Percentiles rank a stretch among this genome's conserved stretches.
These are phyloP conservation scores for Melanerpes aurifrons DNA, from an alignment of 2,113 vertebrate species.

Conservation along the genomic window DNA sequence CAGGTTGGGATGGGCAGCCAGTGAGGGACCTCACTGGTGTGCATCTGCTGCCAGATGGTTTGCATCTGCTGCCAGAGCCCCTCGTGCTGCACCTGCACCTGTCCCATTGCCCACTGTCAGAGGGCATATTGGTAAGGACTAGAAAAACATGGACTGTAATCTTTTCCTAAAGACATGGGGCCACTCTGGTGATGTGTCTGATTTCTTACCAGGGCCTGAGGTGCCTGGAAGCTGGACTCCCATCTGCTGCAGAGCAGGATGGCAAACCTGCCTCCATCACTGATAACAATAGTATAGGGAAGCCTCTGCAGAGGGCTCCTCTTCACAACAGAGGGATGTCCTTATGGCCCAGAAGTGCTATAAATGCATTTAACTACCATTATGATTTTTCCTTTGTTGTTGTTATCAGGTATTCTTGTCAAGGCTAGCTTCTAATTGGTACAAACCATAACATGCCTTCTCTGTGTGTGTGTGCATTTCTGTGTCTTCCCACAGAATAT, in stretches of 20 bases:
- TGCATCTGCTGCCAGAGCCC: background rate
- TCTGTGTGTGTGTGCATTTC: background rate
- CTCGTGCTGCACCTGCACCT: background rate
- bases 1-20: accelerated
- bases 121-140: background rate
- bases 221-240: background rate
- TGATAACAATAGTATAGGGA: background rate
- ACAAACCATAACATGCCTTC: background rate
- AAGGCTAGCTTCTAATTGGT: background rate
- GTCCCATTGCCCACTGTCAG: accelerated
- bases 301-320: background rate
- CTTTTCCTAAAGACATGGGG: background rate
- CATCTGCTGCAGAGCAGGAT: background rate
- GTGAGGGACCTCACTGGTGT: background rate
- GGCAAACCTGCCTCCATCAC: background rate
- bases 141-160: background rate
- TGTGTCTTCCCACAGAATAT: background rate
- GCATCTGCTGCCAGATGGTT: background rate
- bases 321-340: background rate
- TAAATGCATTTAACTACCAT: background rate
- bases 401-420: accelerated
- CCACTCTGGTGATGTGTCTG: background rate
- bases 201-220: background rate
- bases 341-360: background rate
- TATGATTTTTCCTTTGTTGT: background rate